Percentiles rank a stretch among this genome's conserved stretches.
Evolutionary conservation across 2,888 invertebrate species (phyloP).

Genomic region (Epiblema foenella): DNA sequence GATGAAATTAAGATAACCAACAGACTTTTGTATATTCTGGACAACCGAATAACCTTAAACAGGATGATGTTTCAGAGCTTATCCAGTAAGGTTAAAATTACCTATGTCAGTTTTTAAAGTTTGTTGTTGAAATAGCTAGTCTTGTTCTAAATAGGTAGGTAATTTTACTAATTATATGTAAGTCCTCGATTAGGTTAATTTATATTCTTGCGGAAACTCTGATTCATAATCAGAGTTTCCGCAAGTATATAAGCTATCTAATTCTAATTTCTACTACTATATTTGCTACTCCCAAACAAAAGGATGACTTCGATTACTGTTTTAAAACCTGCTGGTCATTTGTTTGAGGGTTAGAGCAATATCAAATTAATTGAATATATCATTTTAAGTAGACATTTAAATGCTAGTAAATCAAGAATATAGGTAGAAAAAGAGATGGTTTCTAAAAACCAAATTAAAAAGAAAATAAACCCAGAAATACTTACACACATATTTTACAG

Average conservation of each 20-base stretch:
- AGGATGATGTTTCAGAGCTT: conserved; percentile 12
- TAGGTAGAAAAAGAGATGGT: not conserved
- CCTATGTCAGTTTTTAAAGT: conserved; percentile 12
- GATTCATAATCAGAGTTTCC: too few species aligned
- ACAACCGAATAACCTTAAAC: not conserved
- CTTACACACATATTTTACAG: not conserved
- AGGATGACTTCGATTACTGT: not conserved
- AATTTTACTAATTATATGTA: conserved; percentile 23
- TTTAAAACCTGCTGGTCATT: not conserved
- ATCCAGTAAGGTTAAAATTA: conserved; percentile 15
- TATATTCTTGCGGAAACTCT: conserved; percentile 14
- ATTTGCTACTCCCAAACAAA: conserved; percentile 8
- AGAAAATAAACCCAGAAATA: not conserved
- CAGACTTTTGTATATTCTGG: not conserved
- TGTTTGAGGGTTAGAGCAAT: conserved; percentile 4
- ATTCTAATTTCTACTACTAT: conserved; percentile 12
- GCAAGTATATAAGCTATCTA: too few species aligned
- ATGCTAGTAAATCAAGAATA: not conserved
- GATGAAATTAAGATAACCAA: not conserved
- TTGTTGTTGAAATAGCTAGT: conserved; percentile 43
- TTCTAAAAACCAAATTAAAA: not conserved
- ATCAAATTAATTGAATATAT: conserved; percentile 35
- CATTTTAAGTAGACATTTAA: conserved; percentile 34
- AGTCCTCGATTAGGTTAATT: conserved; percentile 22
- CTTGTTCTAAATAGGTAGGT: conserved; percentile 30